These are phyloP conservation scores for Odontesthes bonariensis DNA, from an alignment of 2,113 vertebrate species.

Conservation along the genomic window DNA sequence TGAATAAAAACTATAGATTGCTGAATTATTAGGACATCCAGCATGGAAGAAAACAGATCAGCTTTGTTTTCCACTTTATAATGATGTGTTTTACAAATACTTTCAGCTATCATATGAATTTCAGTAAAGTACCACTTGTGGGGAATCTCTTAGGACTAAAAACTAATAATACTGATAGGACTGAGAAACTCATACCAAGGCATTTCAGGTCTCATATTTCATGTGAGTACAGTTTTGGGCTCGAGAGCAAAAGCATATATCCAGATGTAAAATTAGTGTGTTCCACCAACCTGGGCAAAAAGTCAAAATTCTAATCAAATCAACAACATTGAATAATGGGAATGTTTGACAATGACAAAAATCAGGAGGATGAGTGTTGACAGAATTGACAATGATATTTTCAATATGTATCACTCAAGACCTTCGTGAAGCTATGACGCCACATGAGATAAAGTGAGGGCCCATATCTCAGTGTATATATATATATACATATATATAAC, in stretches of 20 bases:
- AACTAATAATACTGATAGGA: background rate
- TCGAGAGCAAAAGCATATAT: background rate
- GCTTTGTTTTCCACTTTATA: background rate
- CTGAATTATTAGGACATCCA: constrained; percentile 9
- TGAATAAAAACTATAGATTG: constrained; percentile 14
- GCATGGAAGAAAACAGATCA: constrained; percentile 3
- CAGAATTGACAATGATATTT: background rate
- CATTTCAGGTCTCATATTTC: background rate
- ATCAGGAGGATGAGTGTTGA: too few species aligned
- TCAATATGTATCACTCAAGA: background rate
- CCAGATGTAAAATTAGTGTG: too few species aligned
- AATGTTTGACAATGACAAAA: background rate
- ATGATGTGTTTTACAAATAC: constrained; percentile 13
- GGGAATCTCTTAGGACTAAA: background rate
- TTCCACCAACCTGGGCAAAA: too few species aligned
- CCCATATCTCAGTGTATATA: too few species aligned
- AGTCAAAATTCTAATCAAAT: background rate
- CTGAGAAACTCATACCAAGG: background rate
- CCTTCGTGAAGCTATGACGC: background rate
- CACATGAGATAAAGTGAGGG: background rate
- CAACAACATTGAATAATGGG: background rate
- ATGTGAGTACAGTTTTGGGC: background rate
- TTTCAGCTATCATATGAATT: background rate
- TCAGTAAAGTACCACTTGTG: background rate
- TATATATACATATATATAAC: too few species aligned